phyloP scores from a whole-genome alignment of 2,113 vertebrate species.

The Anseranas semipalmata region DNA sequence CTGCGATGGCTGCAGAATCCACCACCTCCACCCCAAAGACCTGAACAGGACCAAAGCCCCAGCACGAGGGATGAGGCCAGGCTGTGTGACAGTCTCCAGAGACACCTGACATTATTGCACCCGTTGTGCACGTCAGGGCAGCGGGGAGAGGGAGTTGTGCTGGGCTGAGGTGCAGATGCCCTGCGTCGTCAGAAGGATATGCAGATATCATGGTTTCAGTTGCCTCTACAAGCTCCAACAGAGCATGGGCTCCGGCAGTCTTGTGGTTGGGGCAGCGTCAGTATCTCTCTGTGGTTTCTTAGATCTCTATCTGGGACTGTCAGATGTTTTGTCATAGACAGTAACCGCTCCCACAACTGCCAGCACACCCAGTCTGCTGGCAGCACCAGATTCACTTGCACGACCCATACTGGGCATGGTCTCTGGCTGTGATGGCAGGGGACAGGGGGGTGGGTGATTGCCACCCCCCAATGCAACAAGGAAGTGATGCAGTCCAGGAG shows the following conservation, averaged over 20 bases:
- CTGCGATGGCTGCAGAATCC: neutral
- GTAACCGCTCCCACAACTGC: neutral
- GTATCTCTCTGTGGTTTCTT: conserved; percentile 28
- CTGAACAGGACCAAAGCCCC: neutral
- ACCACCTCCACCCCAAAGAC: neutral
- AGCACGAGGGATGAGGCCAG: rapidly evolving
- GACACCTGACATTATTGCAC: rapidly evolving
- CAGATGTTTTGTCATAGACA: neutral
- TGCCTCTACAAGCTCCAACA: neutral
- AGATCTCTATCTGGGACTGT: conserved; percentile 2
- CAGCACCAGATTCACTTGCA: neutral
- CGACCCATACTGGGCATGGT: neutral
- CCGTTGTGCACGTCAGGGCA: rapidly evolving
- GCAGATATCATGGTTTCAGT: neutral
- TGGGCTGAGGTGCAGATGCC: neutral
- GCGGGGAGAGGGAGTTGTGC: neutral
- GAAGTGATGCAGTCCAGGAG: neutral
- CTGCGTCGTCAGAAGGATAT: rapidly evolving
- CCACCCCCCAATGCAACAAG: rapidly evolving
- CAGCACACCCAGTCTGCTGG: neutral
- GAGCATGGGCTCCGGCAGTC: neutral
- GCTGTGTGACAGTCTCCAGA: neutral
- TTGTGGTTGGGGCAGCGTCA: neutral
- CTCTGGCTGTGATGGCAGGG: neutral
- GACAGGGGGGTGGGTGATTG: neutral